phyloP scores from a whole-genome alignment of 2,888 invertebrate genomes.

The Meteorus cinctellus region DNA sequence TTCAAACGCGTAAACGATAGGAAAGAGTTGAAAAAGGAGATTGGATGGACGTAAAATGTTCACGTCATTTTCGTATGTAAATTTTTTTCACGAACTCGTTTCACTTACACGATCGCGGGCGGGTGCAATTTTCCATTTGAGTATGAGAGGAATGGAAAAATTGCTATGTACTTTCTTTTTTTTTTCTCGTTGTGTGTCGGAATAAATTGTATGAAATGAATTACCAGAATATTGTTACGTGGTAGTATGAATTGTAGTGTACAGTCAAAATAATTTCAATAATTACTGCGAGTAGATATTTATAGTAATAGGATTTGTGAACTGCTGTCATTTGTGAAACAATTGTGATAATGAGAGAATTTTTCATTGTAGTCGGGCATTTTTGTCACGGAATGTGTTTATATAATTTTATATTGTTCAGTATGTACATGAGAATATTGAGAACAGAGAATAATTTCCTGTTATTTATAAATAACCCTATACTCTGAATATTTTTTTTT shows the following conservation, averaged over 20 bases:
- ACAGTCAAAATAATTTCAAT: too few species aligned
- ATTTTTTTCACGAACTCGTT: conserved; percentile 43
- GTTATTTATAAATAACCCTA: too few species aligned
- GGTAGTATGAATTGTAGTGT: too few species aligned
- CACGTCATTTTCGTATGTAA: conserved; percentile 53
- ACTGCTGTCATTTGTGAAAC: too few species aligned
- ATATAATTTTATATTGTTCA: too few species aligned
- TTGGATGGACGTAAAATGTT: conserved; percentile 49
- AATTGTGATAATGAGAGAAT: not conserved
- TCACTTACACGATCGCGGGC: conserved; percentile 38
- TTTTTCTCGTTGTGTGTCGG: conserved; percentile 9
- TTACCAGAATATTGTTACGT: not conserved
- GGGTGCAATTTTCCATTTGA: conserved; percentile 9
- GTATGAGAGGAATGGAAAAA: not conserved
- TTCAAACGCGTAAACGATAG: not conserved
- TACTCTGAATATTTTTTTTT: too few species aligned
- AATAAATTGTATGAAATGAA: not conserved
- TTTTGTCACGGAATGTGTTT: too few species aligned
- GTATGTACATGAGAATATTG: too few species aligned
- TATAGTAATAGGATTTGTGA: too few species aligned
- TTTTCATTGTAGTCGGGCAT: too few species aligned
- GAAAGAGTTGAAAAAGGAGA: conserved; percentile 43
- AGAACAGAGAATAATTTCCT: too few species aligned
- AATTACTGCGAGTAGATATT: too few species aligned
- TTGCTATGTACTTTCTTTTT: conserved; percentile 21